Evolutionary conservation across 2,888 invertebrate species (phyloP).

Genomic region (Tenodera sinensis): DNA sequence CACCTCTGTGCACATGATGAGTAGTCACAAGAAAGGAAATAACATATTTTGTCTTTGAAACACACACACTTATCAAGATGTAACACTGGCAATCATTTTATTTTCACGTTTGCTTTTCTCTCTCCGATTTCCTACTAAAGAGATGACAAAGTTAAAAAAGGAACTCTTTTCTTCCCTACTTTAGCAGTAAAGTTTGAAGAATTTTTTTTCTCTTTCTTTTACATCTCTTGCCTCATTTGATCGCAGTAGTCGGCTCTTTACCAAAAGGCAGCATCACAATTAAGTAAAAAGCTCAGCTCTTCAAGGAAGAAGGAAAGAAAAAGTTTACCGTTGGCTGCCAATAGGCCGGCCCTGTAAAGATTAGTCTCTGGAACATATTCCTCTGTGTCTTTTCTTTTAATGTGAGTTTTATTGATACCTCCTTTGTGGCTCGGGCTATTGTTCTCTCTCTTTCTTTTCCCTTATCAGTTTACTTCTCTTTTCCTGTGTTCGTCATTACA

Average conservation of each 20-base stretch:
- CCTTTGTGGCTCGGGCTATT: not conserved
- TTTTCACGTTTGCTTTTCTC: not conserved
- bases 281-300: not conserved
- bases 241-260: not conserved
- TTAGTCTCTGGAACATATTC: not conserved
- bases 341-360: too few species aligned
- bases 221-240: not conserved
- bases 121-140: not conserved
- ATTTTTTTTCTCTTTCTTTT: too few species aligned
- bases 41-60: too few species aligned
- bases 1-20: too few species aligned
- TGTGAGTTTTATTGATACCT: slow-evolving; percentile 1
- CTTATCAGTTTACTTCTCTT: not conserved
- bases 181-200: too few species aligned
- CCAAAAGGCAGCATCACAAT: not conserved
- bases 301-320: not conserved
- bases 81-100: too few species aligned
- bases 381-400: not conserved
- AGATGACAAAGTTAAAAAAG: not conserved
- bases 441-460: not conserved
- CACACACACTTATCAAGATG: too few species aligned
- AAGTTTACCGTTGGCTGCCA: not conserved
- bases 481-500: not conserved
- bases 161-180: too few species aligned
- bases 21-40: too few species aligned